Percentiles rank a stretch among this genome's conserved stretches.
Conservation (phyloP, 30 jellyfish, hydroid and myxozoan species). For the Mastigias papua region DNA sequence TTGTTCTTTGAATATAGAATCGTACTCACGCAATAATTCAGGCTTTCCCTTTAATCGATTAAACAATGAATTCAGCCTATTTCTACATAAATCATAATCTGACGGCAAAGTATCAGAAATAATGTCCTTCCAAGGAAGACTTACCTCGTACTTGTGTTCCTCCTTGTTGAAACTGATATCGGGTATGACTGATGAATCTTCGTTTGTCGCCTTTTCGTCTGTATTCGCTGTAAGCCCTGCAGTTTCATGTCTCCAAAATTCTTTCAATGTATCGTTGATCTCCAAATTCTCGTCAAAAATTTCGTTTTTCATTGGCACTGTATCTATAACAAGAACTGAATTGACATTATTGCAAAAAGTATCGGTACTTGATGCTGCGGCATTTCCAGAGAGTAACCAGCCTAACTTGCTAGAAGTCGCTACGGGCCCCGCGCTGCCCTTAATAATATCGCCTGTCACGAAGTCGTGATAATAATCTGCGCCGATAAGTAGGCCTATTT, state of each 20-base stretch:
- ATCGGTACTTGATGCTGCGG: not conserved
- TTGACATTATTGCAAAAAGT: not conserved
- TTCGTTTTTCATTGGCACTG: not conserved
- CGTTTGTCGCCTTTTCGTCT: conserved; percentile 13
- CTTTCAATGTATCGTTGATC: not conserved
- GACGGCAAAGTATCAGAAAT: conserved; percentile 4
- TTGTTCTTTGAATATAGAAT: conserved; percentile 33
- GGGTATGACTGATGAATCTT: not conserved
- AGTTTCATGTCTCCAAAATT: conserved; percentile 52
- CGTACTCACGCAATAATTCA: conserved; percentile 44
- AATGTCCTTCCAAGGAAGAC: conserved; percentile 57
- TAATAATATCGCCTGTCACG: conserved; percentile 53
- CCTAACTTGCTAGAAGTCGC: conserved; percentile 60
- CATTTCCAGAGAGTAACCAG: conserved; percentile 55
- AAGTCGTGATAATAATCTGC: conserved; percentile 67
- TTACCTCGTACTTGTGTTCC: conserved; percentile 20
- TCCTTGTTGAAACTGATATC: conserved; percentile 13
- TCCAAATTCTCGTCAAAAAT: conserved; percentile 3
- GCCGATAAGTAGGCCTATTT: conserved; percentile 24
- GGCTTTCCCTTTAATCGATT: conserved; percentile 33
- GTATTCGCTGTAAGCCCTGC: conserved; percentile 17
- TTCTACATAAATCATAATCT: conserved; percentile 19
- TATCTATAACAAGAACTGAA: conserved; percentile 7
- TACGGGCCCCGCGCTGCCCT: conserved; percentile 69
- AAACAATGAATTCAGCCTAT: conserved; percentile 18